Evolutionary conservation across 2,888 invertebrate genomes (phyloP).

Genomic region (Ecdyonurus torrentis): DNA sequence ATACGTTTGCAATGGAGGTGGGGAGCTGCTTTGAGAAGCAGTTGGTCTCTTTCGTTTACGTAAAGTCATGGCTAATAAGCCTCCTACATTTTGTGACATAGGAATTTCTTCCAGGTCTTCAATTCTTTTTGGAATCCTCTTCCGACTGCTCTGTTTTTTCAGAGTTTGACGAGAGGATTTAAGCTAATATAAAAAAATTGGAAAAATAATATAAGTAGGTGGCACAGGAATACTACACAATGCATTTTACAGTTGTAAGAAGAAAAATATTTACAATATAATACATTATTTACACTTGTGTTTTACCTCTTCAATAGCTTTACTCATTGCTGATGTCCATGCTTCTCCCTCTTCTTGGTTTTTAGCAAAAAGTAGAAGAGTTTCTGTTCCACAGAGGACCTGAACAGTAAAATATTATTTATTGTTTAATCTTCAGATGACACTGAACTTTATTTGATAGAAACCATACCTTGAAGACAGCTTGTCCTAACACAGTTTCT

Average conservation of each 20-base stretch:
- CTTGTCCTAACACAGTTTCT: conserved; percentile 36
- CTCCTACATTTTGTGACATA: neutral
- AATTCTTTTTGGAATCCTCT: neutral
- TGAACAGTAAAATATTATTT: neutral
- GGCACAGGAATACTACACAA: too few relatives aligned
- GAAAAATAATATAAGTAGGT: neutral
- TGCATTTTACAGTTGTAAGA: too few relatives aligned
- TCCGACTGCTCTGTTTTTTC: neutral
- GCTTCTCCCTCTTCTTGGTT: neutral
- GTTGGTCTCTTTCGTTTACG: neutral
- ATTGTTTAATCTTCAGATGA: neutral
- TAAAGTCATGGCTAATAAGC: neutral
- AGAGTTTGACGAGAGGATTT: neutral
- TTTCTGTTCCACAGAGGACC: neutral
- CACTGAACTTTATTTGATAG: neutral
- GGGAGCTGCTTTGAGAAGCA: neutral
- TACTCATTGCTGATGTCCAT: neutral
- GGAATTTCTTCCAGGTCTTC: neutral
- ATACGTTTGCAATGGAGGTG: neutral
- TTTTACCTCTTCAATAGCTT: neutral
- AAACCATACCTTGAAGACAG: conserved; percentile 39
- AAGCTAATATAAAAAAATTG: neutral
- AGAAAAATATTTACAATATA: too few relatives aligned
- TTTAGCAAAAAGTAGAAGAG: neutral
- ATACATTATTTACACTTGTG: neutral